Percentiles rank a stretch among this genome's conserved stretches.
phyloP scores from a whole-genome alignment of 53 echinoderm and acorn worm genomes.

The Luidia sarsii region DNA sequence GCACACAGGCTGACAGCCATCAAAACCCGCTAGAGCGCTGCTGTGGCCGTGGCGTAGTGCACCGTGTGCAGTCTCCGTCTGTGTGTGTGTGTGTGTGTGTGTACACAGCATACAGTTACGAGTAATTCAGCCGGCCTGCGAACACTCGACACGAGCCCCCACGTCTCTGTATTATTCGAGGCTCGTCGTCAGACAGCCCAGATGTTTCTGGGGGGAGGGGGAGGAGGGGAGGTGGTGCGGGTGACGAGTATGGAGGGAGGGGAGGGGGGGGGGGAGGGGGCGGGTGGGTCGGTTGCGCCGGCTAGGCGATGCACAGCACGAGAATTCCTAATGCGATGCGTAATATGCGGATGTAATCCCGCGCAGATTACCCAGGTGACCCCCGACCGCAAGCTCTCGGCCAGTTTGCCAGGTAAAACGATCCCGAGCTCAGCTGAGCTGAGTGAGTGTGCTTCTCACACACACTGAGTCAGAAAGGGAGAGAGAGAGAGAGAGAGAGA shows the following conservation, averaged over 20 bases:
- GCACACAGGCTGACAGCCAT: neutral
- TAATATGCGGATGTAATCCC: constrained; percentile 62
- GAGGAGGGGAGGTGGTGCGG: no score
- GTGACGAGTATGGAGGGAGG: no score
- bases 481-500: no score
- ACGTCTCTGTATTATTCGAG: no score
- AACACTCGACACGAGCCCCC: constrained; percentile 59
- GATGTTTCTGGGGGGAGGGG: constrained; percentile 47
- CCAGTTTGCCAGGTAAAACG: constrained; percentile 25
- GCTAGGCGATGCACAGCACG: no score
- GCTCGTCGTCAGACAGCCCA: constrained; percentile 43
- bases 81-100: constrained; percentile 28
- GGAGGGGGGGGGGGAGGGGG: no score
- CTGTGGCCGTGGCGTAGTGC: no score
- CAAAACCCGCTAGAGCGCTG: neutral
- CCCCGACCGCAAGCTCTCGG: constrained; percentile 1
- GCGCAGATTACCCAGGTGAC: constrained; percentile 36
- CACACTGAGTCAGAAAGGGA: no score
- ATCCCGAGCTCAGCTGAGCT: constrained; percentile 6
- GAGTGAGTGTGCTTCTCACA: no score
- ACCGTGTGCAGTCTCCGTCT: neutral
- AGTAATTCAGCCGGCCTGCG: constrained; percentile 49
- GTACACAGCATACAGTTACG: constrained; percentile 49
- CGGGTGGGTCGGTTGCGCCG: no score
- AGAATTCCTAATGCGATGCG: constrained; percentile 61